Base-by-base conservation (phyloP, 1,140 invertebrate species). In the Lasioglossum baleicum region DNA sequence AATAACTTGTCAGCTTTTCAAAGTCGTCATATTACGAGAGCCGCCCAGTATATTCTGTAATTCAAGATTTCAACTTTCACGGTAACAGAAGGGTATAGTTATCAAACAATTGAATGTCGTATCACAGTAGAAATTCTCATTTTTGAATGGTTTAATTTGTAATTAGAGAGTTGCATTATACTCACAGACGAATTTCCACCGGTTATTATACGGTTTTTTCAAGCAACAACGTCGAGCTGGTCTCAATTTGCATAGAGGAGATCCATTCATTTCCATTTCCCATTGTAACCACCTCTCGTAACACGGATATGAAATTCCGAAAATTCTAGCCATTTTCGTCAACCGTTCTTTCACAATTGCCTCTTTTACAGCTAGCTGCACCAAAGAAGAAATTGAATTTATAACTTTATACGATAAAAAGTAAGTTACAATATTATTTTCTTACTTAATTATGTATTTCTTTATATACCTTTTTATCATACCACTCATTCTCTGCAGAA, bases 161-260 rank as follows among this genome's bases (percentile, higher is more conserved):
- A 56, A 66, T 20, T 22, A 22, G 1, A 22, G 48, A 42, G 17
- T 17, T n/a, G 2, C 53, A 1, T 11, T n/a, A 26, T 80, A 92
- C 92, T 93, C 86, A 93, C 92, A 93, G 66, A 89, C 78, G 67
- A 93, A 93, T 66, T 92, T 93, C 92, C 92, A 93, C 26, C 92
- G 88, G 88, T 93, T 93, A 20, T 88, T 91, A 51, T 91, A 83
- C 11, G 90, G 89, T 58, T 90, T 86, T 64, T 91, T 88, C 44
- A 92, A 87, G 10, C 90, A 87, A 79, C 91, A 93, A 66, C 84
- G 87, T 60, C 88, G 86, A 15, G 91, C 83, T n/a, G 90, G 80
- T 83, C 89, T 90, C 67, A 93, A 61, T 76, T 90, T 91, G 80
- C 92, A 93, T 1, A 93, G 87, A 11, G 92, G 87, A 31, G 88